Base-by-base conservation (phyloP, 2,888 invertebrate genomes). In the Arrhopalites spinosus region DNA sequence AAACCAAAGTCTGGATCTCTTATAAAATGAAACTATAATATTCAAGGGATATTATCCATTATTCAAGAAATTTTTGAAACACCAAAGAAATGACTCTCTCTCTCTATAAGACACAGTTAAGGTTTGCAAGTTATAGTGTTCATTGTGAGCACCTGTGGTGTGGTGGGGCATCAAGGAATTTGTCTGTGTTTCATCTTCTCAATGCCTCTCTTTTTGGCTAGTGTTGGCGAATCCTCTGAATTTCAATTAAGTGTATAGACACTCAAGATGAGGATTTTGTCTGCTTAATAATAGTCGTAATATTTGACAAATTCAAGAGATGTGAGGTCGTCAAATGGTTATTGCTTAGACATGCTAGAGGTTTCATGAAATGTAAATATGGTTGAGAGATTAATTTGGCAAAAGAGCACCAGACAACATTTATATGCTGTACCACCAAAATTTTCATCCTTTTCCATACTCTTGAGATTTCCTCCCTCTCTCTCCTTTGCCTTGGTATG, bases 131-230 rank as follows among this genome's bases (percentile, higher is more conserved):
- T n/a, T n/a, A 11, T 36, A 36, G 5, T 7, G 53, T 68, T 68
- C 50, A 68, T 68, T 25, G 68, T 27, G 70, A 59, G 56, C 70
- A 70, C 70, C 70, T 70, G 70, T 56, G 27, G 70, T 36, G 36
- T 36, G 5, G 36, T 30, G 61, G 43, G 27, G 56, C 56, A 50
- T 68, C 68, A 70, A 68, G 50, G 27, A 68, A 50, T 68, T 50
- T 50, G 25, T 59, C 25, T 59, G 25, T 59, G 59, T 59, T 59
- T 59, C 25, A 59, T 25, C 59, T 23, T 59, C 59, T 27, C 27
- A 36, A 11, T 36, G 11, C 36, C 5, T 36, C 36, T 36, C 36
- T 36, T 36, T 47, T 17, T 53, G n/a, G 17, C n/a, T 59, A 27
- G 20, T 27, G 59, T 59, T 59, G 20, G 23, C 59, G 59, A 17